Conservation (phyloP, 2,113 vertebrate genomes). For the Naja naja region DNA sequence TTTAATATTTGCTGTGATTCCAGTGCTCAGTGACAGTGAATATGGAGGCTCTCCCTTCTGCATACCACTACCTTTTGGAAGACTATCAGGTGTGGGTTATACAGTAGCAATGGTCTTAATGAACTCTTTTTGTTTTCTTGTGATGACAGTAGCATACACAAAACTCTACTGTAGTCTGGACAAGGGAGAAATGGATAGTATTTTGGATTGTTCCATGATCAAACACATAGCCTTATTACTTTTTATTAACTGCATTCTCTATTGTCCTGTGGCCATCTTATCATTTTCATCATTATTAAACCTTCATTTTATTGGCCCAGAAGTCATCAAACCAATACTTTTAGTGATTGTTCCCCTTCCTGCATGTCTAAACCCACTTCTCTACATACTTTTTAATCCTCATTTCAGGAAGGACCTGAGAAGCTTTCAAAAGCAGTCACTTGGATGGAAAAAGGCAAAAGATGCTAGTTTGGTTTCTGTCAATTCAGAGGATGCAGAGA, state of each 20-base stretch:
- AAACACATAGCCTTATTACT: constrained; percentile 89
- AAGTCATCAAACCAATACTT: constrained; percentile 84
- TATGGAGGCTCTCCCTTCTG: constrained; percentile 83
- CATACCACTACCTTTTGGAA: constrained; percentile 79
- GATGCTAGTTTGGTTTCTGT: constrained; percentile 72
- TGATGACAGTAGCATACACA: constrained; percentile 86
- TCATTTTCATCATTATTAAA: constrained; percentile 88
- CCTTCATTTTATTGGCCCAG: constrained; percentile 81
- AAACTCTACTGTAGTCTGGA: constrained; percentile 84
- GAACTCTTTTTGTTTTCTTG: constrained; percentile 85
- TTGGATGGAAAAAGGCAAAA: constrained; percentile 66
- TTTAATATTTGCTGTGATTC: constrained; percentile 72
- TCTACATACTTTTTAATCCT: constrained; percentile 92
- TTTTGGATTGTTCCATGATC: constrained; percentile 83
- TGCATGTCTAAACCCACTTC: constrained; percentile 88
- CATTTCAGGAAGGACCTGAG: constrained; percentile 86
- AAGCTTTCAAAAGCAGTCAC: constrained; percentile 71
- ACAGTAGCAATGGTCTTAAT: constrained; percentile 85
- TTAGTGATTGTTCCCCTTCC: constrained; percentile 87
- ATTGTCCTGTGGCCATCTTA: constrained; percentile 88
- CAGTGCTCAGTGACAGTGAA: constrained; percentile 75
- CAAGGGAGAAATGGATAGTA: constrained; percentile 76
- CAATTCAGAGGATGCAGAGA: constrained; percentile 87
- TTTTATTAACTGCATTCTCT: constrained; percentile 90
- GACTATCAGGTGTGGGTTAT: constrained; percentile 76